Base-by-base conservation (phyloP, 2,888 invertebrate genomes). In the Galerucella pusilla region DNA sequence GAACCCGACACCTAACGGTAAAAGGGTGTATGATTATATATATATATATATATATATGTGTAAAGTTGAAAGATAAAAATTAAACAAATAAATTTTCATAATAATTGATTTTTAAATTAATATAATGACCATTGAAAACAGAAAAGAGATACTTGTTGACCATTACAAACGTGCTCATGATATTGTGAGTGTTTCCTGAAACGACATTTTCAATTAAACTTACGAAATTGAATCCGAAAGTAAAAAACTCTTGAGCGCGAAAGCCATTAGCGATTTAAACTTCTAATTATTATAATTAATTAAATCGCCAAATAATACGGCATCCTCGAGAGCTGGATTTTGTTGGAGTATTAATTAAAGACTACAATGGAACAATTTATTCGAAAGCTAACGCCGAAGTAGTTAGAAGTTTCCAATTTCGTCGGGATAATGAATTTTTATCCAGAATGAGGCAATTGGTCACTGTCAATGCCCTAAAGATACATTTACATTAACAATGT, bases 391-490 rank as follows among this genome's bases (percentile, higher is more conserved):
- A 73, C 73, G 78, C 59, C 79, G 81, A 81, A 83, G 83, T 83
- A 84, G 84, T 82, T 83, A 81, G 83, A 82, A 84, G 85, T 84
- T 84, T 85, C 85, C 85, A 85, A 85, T 85, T 85, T 84, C 83
- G 84, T 77, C 80, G 82, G 84, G 82, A 83, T 85, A 85, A 85
- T 85, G 84, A 85, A 85, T 85, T 85, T 85, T 85, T 85, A 80
- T 80, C 81, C 79, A 78, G 82, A 85, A 85, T 83, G 84, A 83
- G 83, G 82, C 85, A 85, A 85, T 85, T 85, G 84, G 84, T 84
- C 84, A 86, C 84, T 85, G 85, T 85, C 85, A 85, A 85, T 85
- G 84, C 84, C 84, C 85, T 81, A 84, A 85, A 85, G 85, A 85
- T 85, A 85, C 85, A 85, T 85, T 85, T 84, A 83, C 84, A 85